Evolutionary conservation across 2,888 invertebrate genomes (phyloP).

Genomic region (Baccha elongata): DNA sequence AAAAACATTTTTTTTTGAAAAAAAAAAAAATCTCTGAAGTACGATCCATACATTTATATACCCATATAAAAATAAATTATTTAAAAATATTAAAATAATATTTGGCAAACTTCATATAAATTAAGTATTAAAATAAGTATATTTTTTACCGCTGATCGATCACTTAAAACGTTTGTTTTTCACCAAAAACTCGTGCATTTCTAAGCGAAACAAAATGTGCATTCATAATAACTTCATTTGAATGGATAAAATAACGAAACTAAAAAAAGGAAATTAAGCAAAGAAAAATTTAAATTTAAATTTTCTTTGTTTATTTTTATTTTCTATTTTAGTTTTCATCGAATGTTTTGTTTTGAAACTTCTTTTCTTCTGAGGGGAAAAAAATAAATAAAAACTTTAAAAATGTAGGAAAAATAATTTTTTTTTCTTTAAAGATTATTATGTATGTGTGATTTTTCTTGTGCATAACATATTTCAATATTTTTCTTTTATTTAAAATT

Average conservation of each 20-base stretch:
- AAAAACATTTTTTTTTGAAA: neutral
- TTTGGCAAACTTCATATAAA: neutral
- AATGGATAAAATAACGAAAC: constrained; percentile 29
- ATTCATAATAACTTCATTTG: constrained; percentile 37
- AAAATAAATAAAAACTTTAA: constrained; percentile 30
- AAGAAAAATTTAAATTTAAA: constrained; percentile 24
- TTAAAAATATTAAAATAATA: neutral
- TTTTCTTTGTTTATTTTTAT: constrained; percentile 25
- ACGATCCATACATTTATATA: no score
- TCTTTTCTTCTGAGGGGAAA: constrained; percentile 50
- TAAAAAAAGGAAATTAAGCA: constrained; percentile 18
- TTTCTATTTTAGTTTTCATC: constrained; percentile 13
- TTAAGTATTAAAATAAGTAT: neutral
- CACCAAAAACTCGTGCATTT: neutral
- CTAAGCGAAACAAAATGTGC: constrained; percentile 49
- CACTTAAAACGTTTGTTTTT: neutral
- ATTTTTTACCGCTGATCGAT: neutral
- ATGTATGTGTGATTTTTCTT: neutral
- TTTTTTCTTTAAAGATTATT: neutral
- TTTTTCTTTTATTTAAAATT: constrained; percentile 25
- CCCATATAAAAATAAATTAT: neutral
- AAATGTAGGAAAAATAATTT: constrained; percentile 6
- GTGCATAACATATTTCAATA: constrained; percentile 17
- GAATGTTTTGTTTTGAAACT: constrained; percentile 33
- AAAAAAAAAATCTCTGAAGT: neutral